phyloP scores from a whole-genome alignment of 1,140 invertebrate genomes.

The Ceratina calcarata region DNA sequence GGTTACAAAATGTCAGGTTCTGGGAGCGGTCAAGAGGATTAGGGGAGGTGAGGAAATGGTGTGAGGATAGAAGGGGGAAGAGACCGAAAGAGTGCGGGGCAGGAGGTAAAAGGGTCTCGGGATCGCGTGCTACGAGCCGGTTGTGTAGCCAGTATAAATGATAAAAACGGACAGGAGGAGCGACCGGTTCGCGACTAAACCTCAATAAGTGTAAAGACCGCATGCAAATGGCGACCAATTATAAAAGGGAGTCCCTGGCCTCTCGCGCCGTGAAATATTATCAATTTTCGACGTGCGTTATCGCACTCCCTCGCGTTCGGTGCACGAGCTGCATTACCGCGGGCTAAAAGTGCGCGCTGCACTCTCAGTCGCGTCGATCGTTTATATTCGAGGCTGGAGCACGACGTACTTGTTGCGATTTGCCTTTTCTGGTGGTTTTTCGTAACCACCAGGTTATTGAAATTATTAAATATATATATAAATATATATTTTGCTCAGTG shows the following conservation, averaged over 20 bases:
- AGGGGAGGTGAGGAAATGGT: constrained; percentile 36
- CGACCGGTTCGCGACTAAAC: constrained; percentile 71
- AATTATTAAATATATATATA: too few relatives aligned
- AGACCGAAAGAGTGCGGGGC: background rate
- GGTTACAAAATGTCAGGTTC: constrained; percentile 53
- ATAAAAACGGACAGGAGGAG: constrained; percentile 75
- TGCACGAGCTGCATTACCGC: constrained; percentile 18
- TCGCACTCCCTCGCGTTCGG: constrained; percentile 37
- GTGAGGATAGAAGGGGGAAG: constrained; percentile 27
- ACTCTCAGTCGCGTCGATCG: constrained; percentile 7
- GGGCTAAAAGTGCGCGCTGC: background rate
- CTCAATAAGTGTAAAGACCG: constrained; percentile 72
- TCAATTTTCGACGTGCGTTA: constrained; percentile 66
- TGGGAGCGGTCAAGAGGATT: constrained; percentile 44
- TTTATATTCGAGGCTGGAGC: background rate
- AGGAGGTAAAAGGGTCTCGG: constrained; percentile 25
- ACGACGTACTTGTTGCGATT: background rate
- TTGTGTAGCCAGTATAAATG: constrained; percentile 72
- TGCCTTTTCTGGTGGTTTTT: background rate
- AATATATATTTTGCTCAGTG: too few relatives aligned
- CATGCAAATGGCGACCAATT: constrained; percentile 74
- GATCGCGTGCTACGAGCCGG: constrained; percentile 72
- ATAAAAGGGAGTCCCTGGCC: constrained; percentile 56
- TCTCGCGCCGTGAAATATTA: constrained; percentile 68
- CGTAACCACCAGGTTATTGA: background rate